Evolutionary conservation across 2,797 vertebrate genomes (phyloP).

Genomic region (Coregonus ussuriensis): DNA sequence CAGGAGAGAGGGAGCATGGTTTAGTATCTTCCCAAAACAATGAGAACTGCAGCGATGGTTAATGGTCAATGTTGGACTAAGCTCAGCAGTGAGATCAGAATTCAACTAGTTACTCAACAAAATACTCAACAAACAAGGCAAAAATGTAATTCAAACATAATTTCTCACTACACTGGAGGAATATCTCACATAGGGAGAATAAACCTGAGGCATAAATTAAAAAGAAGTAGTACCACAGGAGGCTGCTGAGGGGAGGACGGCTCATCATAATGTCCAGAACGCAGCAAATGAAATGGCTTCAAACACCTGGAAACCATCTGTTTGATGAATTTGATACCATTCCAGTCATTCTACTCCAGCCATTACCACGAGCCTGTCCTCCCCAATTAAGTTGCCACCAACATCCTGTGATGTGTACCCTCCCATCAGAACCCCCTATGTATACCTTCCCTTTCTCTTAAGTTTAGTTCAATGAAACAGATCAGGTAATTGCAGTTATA

Average conservation of each 20-base stretch:
- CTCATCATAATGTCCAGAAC: background rate
- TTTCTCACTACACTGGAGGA: too few relatives aligned
- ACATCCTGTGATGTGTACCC: too few relatives aligned
- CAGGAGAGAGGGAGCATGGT: background rate
- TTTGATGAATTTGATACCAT: too few relatives aligned
- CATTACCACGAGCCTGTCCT: too few relatives aligned
- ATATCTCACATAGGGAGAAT: background rate
- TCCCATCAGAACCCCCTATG: too few relatives aligned
- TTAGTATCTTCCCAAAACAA: background rate
- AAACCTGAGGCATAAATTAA: constrained; percentile 5
- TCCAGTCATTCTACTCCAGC: too few relatives aligned
- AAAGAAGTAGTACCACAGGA: background rate
- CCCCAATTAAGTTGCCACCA: too few relatives aligned
- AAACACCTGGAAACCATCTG: too few relatives aligned
- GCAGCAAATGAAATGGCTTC: too few relatives aligned
- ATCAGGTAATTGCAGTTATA: too few relatives aligned
- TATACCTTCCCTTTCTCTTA: too few relatives aligned
- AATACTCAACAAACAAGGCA: background rate
- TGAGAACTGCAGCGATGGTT: background rate
- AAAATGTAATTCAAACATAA: background rate
- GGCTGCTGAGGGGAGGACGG: background rate
- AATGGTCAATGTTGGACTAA: background rate
- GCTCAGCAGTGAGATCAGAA: background rate
- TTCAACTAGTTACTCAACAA: background rate
- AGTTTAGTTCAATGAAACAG: too few relatives aligned